A percentile compares a stretch with the other conserved stretches of the same genome.
phyloP scores from a whole-genome alignment of 1,140 invertebrate species.

The Sarcophaga bullata region DNA sequence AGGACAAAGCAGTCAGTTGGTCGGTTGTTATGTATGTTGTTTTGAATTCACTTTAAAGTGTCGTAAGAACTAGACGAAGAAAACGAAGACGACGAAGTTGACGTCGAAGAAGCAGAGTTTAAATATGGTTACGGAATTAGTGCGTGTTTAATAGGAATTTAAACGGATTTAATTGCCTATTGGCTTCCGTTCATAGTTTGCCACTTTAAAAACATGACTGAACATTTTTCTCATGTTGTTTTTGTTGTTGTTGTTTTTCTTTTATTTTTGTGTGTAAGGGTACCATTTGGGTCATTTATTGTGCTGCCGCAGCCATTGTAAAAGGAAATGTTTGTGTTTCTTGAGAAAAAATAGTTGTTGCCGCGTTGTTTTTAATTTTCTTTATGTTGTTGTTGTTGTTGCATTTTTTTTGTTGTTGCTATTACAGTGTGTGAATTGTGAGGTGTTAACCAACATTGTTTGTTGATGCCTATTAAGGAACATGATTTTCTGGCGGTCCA shows the following conservation, averaged over 20 bases:
- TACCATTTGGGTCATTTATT: neutral
- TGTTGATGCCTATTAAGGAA: neutral
- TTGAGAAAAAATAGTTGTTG: neutral
- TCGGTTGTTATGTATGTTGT: too few relatives aligned
- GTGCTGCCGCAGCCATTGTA: neutral
- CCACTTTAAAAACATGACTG: neutral
- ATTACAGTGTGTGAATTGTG: neutral
- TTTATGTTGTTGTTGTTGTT: neutral
- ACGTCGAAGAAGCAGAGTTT: neutral
- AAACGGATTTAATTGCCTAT: slow-evolving; percentile 9
- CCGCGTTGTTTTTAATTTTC: too few relatives aligned
- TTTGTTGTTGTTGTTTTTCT: too few relatives aligned
- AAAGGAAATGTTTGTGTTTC: neutral
- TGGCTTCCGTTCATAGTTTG: slow-evolving; percentile 23
- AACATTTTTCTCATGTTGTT: too few relatives aligned
- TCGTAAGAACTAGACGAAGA: too few relatives aligned
- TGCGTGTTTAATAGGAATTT: slow-evolving; percentile 13
- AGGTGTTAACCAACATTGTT: slow-evolving; percentile 2
- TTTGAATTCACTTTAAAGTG: too few relatives aligned
- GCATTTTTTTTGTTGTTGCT: neutral
- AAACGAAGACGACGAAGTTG: neutral
- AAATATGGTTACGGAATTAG: slow-evolving; percentile 24
- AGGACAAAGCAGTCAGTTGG: too few relatives aligned
- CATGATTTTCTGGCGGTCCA: neutral
- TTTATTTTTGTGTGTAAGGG: neutral